Conservation (phyloP, 2,797 vertebrate genomes). For the Distichodus sexfasciatus region DNA sequence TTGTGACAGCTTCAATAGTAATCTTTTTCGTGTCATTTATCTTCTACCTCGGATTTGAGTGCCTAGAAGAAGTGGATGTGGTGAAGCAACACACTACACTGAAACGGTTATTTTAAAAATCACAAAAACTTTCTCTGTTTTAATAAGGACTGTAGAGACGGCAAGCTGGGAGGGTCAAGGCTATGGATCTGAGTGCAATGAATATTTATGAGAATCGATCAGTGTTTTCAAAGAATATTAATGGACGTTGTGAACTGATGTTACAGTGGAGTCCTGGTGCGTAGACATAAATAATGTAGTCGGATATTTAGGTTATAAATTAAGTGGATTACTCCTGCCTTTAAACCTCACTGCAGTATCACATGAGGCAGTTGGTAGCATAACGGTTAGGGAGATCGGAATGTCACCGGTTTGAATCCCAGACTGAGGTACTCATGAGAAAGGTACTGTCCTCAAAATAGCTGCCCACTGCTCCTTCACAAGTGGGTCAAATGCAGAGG, state of each 20-base stretch:
- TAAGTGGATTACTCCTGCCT: neutral
- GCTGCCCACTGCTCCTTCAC: too few species aligned
- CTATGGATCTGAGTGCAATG: slow-evolving; percentile 11
- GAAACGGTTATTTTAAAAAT: neutral
- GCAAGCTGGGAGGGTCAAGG: neutral
- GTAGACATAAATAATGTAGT: slow-evolving; percentile 16
- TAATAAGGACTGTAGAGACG: neutral
- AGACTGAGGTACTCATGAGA: too few species aligned
- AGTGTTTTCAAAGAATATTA: slow-evolving; percentile 27
- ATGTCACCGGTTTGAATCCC: too few species aligned
- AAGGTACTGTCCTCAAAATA: too few species aligned
- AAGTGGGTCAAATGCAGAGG: too few species aligned
- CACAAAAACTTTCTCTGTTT: slow-evolving; percentile 17
- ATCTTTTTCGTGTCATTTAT: neutral
- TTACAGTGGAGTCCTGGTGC: slow-evolving; percentile 1
- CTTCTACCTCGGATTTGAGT: neutral
- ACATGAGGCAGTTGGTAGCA: too few species aligned
- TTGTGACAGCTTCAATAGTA: neutral
- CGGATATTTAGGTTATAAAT: slow-evolving; percentile 13
- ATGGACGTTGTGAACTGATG: slow-evolving; percentile 13
- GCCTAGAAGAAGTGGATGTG: neutral
- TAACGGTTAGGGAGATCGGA: too few species aligned
- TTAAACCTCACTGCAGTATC: neutral
- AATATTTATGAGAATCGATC: slow-evolving; percentile 40
- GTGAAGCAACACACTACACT: neutral